Conservation (phyloP, 2,113 vertebrate species). For the Brachypodius melanocephalos region DNA sequence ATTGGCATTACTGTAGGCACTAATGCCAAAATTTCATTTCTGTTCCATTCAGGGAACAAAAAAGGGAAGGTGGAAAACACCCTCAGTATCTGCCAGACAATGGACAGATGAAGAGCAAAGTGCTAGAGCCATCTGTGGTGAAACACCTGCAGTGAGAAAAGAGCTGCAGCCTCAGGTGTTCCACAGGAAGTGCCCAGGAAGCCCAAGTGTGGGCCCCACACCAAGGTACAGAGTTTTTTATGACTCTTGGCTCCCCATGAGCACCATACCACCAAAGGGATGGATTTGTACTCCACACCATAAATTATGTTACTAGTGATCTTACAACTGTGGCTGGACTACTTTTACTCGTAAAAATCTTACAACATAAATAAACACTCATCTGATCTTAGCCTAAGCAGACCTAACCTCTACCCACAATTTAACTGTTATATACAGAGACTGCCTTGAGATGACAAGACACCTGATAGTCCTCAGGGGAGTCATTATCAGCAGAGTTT, state of each 20-base stretch:
- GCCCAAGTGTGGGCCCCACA: not conserved
- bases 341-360: not conserved
- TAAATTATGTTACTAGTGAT: not conserved
- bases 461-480: not conserved
- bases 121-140: not conserved
- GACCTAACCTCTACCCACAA: not conserved
- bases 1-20: not conserved
- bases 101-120: fast-evolving
- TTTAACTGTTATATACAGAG: not conserved
- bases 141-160: not conserved
- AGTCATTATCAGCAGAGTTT: not conserved
- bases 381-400: not conserved
- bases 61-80: not conserved
- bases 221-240: not conserved
- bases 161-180: not conserved
- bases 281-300: not conserved
- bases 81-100: not conserved
- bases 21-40: not conserved
- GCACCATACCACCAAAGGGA: not conserved
- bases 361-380: not conserved
- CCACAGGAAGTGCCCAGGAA: not conserved
- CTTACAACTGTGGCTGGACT: not conserved
- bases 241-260: not conserved
- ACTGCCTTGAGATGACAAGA: not conserved
- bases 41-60: not conserved